Evolutionary conservation across 1,140 invertebrate species (phyloP), one percentile per base, ranked within the genome.

Genomic region (Teleogryllus occipitalis): DNA sequence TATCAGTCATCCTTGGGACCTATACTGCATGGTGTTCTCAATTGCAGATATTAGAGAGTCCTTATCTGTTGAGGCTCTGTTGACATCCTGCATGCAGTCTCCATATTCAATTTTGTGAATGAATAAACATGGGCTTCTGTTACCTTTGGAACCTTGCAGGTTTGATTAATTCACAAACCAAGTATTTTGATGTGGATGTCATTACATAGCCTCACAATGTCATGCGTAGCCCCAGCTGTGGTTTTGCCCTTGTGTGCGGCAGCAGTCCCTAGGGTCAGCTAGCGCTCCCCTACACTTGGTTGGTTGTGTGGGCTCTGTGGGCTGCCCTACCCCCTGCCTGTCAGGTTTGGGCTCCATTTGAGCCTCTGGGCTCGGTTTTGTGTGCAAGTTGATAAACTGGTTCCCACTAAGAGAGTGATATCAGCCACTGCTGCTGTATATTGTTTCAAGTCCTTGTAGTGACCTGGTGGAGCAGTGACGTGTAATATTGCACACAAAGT

Each of bases 41-140:
- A 65, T 18, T 14, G 18, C 54, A 65, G 10, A 14, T 65, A 10
- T 65, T 65, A 65, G 54, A 10, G 54, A 65, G 10, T 65, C 54
- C 54, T 65, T 65, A 18, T 65, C 54, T 18, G 18, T 39, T 65
- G 54, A 65, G 54, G 54, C 54, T 65, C 54, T 65, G 54, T 65
- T 65, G 54, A 65, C 54, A 65, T 65, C 54, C 54, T 65, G 54
- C 54, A 65, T 65, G 54, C 54, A 65, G 54, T 65, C 54, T 65
- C 54, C 54, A 65, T 65, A 65, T 14, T 65, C 10, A 39, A 65
- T 18, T 14, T 65, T 65, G 54, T 18, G 10, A 65, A 65, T 65
- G 54, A 65, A 65, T 65, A 65, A 65, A 65, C 54, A 65, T 14
- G 54, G 54, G 10, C 54, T 65, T 65, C 54, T 65, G 54, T 65